Conservation (phyloP, 1,140 invertebrate genomes). For the Schlechtendalia chinensis region DNA sequence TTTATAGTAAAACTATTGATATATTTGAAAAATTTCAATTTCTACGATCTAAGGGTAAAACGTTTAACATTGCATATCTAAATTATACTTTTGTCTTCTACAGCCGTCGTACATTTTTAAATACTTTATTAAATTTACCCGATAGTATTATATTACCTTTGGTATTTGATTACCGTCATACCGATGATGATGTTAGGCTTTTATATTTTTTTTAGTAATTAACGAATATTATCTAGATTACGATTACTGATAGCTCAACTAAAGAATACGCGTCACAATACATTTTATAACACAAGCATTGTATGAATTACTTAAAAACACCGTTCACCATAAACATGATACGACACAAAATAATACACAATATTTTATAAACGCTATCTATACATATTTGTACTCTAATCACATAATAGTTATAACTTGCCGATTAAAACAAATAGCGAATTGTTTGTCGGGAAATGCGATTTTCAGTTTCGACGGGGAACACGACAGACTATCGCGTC, state of each 20-base stretch:
- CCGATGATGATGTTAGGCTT: background rate
- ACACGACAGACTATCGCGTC: background rate
- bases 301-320: slow-evolving; percentile 1
- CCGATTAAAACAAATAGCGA: background rate
- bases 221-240: background rate
- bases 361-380: too few species aligned
- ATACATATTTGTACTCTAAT: too few species aligned
- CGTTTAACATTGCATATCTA: too few species aligned
- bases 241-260: background rate
- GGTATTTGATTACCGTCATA: too few species aligned
- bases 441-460: background rate
- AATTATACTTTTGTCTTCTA: too few species aligned
- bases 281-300: background rate
- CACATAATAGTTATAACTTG: background rate
- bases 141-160: background rate
- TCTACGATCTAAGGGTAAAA: too few species aligned
- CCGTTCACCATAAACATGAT: background rate
- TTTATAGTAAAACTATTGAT: too few species aligned
- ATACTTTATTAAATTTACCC: too few species aligned
- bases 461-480: background rate
- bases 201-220: background rate
- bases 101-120: too few species aligned
- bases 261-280: background rate
- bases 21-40: too few species aligned
- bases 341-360: background rate